Conservation (phyloP, 1,140 invertebrate species). For the Drosophila setifemur region DNA sequence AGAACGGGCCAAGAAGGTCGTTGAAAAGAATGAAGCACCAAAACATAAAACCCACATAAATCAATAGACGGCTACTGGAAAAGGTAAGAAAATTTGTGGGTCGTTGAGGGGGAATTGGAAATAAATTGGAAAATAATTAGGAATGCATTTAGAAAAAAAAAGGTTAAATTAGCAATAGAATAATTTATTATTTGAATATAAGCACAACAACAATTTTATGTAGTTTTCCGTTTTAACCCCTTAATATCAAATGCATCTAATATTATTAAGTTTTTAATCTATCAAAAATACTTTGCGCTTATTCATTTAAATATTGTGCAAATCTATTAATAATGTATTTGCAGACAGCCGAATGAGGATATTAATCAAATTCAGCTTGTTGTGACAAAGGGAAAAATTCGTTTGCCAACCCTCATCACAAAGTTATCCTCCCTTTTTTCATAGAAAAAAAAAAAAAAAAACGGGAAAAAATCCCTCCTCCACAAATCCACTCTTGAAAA, state of each 20-base stretch:
- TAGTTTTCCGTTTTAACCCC: no score
- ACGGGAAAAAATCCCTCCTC: not conserved
- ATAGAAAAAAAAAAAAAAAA: not conserved
- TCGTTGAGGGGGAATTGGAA: not conserved
- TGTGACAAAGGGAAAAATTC: not conserved
- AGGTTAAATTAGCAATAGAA: no score
- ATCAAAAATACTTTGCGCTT: no score
- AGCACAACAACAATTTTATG: no score
- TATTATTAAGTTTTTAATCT: no score
- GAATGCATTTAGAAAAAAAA: no score
- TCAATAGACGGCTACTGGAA: constrained; percentile 13
- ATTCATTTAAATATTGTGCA: not conserved
- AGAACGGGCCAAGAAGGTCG: constrained; percentile 13
- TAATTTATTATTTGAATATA: no score
- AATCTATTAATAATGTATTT: constrained; percentile 1
- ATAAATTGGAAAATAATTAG: not conserved
- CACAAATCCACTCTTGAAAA: not conserved
- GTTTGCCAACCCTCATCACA: constrained; percentile 13
- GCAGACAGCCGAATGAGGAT: not conserved
- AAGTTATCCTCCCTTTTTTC: not conserved
- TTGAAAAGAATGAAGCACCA: constrained; percentile 6
- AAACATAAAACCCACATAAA: constrained; percentile 44
- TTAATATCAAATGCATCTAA: no score
- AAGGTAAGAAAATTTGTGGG: constrained; percentile 14
- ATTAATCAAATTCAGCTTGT: constrained; percentile 18